Percentiles rank a stretch among this genome's conserved stretches.
Evolutionary conservation across 2,113 vertebrate genomes (phyloP).

Genomic region (Prochilodus magdalenae): DNA sequence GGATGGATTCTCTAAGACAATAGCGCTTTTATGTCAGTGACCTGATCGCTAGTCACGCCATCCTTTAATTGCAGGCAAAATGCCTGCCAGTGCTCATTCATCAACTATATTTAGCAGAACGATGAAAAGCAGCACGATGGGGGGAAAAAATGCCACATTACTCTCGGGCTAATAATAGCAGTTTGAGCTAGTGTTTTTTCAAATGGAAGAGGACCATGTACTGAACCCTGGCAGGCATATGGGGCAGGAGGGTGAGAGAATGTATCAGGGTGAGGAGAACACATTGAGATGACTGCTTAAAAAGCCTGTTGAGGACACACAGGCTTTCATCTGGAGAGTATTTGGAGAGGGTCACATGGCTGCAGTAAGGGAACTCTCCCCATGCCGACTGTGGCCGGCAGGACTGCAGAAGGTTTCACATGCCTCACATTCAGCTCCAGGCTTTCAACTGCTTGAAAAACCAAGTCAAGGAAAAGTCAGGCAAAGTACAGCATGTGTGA

Average conservation of each 20-base stretch:
- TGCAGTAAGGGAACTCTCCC: constrained; percentile 48
- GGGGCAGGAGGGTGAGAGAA: neutral
- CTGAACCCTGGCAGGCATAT: constrained; percentile 50
- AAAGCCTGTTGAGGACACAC: constrained; percentile 28
- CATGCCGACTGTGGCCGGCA: constrained; percentile 7
- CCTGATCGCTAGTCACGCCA: constrained; percentile 59
- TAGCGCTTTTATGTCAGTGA: constrained; percentile 63
- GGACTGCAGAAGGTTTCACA: constrained; percentile 21
- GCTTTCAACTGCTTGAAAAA: constrained; percentile 20
- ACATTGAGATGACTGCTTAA: constrained; percentile 25
- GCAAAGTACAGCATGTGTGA: constrained; percentile 36
- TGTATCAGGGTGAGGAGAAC: neutral
- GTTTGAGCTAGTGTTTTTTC: constrained; percentile 20
- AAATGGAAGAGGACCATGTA: constrained; percentile 26
- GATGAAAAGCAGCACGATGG: constrained; percentile 37
- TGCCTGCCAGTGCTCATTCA: constrained; percentile 62
- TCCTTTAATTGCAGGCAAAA: constrained; percentile 70
- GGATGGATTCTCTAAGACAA: constrained; percentile 55
- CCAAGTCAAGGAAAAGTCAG: constrained; percentile 25
- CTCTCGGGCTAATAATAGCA: constrained; percentile 71
- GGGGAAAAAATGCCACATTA: constrained; percentile 32
- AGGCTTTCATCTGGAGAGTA: constrained; percentile 35
- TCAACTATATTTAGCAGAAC: constrained; percentile 67
- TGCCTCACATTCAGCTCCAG: constrained; percentile 31
- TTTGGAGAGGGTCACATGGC: constrained; percentile 51